Conservation (phyloP, 2,797 vertebrate genomes). For the Aratinga solstitialis region DNA sequence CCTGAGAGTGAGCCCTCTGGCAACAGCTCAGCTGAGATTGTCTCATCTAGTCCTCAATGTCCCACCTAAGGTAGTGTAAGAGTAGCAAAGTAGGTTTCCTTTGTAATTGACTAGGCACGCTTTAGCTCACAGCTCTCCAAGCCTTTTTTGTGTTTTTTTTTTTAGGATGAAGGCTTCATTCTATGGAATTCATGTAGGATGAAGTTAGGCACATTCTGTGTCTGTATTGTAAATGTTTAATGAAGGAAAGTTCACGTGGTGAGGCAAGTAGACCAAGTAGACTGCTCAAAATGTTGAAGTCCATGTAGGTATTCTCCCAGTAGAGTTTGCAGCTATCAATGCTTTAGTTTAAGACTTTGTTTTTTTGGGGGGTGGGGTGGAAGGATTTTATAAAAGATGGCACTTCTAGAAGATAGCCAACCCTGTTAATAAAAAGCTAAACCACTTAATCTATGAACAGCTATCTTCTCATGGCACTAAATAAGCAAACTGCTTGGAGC, state of each 20-base stretch:
- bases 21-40: not conserved
- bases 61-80: not conserved
- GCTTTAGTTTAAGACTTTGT: not conserved
- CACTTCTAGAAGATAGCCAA: not conserved
- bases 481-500: not conserved
- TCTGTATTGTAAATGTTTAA: not conserved
- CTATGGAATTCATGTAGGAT: not conserved
- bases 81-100: not conserved
- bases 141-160: not conserved
- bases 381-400: not conserved
- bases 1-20: not conserved
- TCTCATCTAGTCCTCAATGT: not conserved
- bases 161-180: not conserved
- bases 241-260: not conserved
- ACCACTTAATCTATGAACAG: not conserved
- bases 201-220: not conserved
- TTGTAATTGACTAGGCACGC: not conserved
- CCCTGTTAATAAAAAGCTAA: not conserved
- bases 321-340: not conserved
- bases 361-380: no score
- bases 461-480: not conserved
- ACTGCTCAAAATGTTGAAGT: not conserved
- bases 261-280: not conserved
- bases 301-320: not conserved
- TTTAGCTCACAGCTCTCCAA: not conserved